Conservation (phyloP, 2,888 invertebrate species). For the Tachina fera region DNA sequence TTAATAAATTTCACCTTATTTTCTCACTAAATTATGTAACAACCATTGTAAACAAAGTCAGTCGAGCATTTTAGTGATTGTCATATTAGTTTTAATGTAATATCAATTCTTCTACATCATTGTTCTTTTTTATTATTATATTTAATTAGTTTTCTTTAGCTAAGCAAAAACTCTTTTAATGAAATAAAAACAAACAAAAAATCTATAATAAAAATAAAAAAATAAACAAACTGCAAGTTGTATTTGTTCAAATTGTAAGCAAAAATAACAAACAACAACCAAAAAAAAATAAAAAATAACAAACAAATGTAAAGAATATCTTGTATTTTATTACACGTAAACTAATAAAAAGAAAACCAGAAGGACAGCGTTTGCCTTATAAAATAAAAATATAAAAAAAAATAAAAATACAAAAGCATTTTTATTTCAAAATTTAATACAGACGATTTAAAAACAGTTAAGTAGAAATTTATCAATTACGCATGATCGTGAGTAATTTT, state of each 20-base stretch:
- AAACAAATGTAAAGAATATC: slow-evolving; percentile 77
- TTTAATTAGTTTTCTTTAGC: slow-evolving; percentile 58
- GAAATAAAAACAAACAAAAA: slow-evolving; percentile 48
- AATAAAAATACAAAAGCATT: slow-evolving; percentile 25
- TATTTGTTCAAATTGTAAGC: slow-evolving; percentile 77
- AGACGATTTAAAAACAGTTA: no score
- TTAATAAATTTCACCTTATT: slow-evolving; percentile 27
- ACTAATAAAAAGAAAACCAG: slow-evolving; percentile 81
- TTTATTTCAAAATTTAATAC: slow-evolving; percentile 19
- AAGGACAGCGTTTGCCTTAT: slow-evolving; percentile 83
- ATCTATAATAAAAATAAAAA: slow-evolving; percentile 54
- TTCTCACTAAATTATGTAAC: slow-evolving; percentile 6
- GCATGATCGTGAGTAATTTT: no score
- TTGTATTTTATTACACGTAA: slow-evolving; percentile 83
- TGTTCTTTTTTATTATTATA: slow-evolving; percentile 45
- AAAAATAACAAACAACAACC: slow-evolving; percentile 70
- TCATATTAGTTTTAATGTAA: slow-evolving; percentile 44
- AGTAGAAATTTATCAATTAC: no score
- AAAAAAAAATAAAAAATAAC: slow-evolving; percentile 68
- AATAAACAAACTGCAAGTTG: slow-evolving; percentile 76
- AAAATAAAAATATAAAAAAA: slow-evolving; percentile 67
- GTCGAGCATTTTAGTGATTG: slow-evolving; percentile 19
- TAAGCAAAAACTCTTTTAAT: slow-evolving; percentile 67
- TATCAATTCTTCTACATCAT: slow-evolving; percentile 25
- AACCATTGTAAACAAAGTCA: slow-evolving; percentile 25